Evolutionary conservation across 1,140 invertebrate species (phyloP), one percentile per base, ranked within the genome.

Genomic region (Drosophila pandora): DNA sequence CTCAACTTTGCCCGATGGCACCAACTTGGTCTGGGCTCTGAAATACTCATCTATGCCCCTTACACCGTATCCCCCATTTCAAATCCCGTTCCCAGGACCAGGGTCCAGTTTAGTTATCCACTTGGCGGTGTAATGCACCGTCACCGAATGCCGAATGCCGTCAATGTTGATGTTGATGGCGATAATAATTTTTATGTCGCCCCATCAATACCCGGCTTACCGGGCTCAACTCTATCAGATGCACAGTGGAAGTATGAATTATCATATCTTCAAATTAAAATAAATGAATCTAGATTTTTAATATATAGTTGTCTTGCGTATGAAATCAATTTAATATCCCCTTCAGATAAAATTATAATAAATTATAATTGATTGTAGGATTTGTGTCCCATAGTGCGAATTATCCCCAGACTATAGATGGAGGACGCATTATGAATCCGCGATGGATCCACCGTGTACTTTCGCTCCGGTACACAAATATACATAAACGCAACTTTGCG

Each of bases 401-500:
- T 69, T 57, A 80, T 67, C 72, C 71, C 49, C 52, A 47, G 73
- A 67, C 63, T 17, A 54, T 30, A 56, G 34, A 28, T 25, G 32
- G 21, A 50, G 17, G 50, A 43, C 48, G 32, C 61, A 59, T 61
- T 68, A 73, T 30, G 53, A 61, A 67, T 67, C 59, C 73, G 61
- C 47, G 39, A 12, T 47, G 49, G 13, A 68, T 41, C 30, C 65
- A 41, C 9, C 32, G 63, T 63, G 64, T 48, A 78, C 69, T 72
- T 76, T 76, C 57, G 77, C 77, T 57, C 50, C 43, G 45, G 39
- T 71, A 57, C 71, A 60, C 61, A 69, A 80, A 84, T 76, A 65
- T 67, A 83, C 77, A 58, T 59, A 83, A 84, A 79, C 63, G 76
- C 54, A 53, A 74, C 79, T 76, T 67, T 84, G 60, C 62, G 74